phyloP scores from a whole-genome alignment of 2,888 invertebrate species.

The Agriopis leucophaearia region DNA sequence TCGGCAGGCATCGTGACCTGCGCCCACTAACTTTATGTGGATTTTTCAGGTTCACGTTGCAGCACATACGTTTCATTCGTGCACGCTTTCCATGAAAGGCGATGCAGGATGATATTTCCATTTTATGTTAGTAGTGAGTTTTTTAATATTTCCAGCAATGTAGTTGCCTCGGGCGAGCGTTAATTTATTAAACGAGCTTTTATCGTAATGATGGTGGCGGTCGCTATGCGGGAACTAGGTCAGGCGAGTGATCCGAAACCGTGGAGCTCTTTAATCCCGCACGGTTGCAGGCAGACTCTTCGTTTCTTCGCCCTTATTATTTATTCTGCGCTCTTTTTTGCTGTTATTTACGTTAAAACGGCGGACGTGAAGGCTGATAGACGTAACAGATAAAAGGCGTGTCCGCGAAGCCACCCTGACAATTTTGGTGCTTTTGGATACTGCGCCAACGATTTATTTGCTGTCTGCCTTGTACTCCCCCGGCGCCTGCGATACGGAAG shows the following conservation, averaged over 20 bases:
- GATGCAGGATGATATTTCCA: conserved; percentile 31
- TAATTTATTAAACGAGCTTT: conserved; percentile 63
- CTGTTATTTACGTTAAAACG: conserved; percentile 70
- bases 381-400: conserved; percentile 85
- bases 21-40: conserved; percentile 48
- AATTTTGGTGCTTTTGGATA: conserved; percentile 80
- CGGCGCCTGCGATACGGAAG: conserved; percentile 70
- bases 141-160: conserved; percentile 36
- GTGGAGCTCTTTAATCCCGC: conserved; percentile 61
- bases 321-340: conserved; percentile 66
- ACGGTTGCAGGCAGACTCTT: conserved; percentile 56
- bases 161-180: conserved; percentile 52
- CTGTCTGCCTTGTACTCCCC: conserved; percentile 68
- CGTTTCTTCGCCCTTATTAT: conserved; percentile 62
- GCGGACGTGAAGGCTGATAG: conserved; percentile 71
- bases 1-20: conserved; percentile 67
- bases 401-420: conserved; percentile 71
- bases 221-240: conserved; percentile 58
- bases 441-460: conserved; percentile 81
- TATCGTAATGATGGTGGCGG: conserved; percentile 64
- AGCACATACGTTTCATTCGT: conserved; percentile 33
- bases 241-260: conserved; percentile 59
- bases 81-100: conserved; percentile 34
- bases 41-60: conserved; percentile 43
- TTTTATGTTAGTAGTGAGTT: conserved; percentile 30